Evolutionary conservation across 1,140 invertebrate species (phyloP).

Genomic region (Rhyacophila brunnea): DNA sequence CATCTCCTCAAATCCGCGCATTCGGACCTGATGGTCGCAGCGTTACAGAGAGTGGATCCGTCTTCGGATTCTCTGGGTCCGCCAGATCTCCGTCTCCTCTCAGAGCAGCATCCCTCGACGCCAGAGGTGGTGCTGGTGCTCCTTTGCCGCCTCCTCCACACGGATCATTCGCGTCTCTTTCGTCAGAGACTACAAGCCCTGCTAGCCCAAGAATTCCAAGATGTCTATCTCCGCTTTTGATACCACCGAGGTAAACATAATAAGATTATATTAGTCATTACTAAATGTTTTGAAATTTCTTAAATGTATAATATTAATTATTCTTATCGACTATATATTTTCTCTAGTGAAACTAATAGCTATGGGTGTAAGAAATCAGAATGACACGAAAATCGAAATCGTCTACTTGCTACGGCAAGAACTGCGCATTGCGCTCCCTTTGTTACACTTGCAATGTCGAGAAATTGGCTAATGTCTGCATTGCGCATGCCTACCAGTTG

Average conservation of each 20-base stretch:
- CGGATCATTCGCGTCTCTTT: constrained; percentile 59
- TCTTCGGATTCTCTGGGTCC: constrained; percentile 54
- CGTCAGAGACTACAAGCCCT: constrained; percentile 45
- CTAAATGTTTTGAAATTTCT: too few species aligned
- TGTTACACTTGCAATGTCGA: too few species aligned
- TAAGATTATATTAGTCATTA: too few species aligned
- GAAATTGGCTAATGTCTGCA: too few species aligned
- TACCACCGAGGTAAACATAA: constrained; percentile 57
- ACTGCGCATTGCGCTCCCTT: too few species aligned
- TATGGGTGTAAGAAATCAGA: too few species aligned
- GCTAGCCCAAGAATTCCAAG: constrained; percentile 54
- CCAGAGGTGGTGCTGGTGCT: constrained; percentile 59
- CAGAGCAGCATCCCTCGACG: constrained; percentile 70
- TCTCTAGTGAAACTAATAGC: too few species aligned
- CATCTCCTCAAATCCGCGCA: constrained; percentile 74
- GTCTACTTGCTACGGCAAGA: too few species aligned
- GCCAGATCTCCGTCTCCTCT: constrained; percentile 72
- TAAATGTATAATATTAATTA: too few species aligned
- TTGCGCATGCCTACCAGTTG: too few species aligned
- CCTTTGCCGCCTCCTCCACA: constrained; percentile 56
- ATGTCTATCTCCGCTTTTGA: constrained; percentile 70
- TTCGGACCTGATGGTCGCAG: constrained; percentile 71
- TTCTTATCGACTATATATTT: too few species aligned
- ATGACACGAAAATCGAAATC: too few species aligned
- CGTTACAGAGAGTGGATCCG: constrained; percentile 60